Evolutionary conservation across 2,888 invertebrate species (phyloP), one percentile per base, ranked within the genome.

Genomic region (Syritta pipiens): DNA sequence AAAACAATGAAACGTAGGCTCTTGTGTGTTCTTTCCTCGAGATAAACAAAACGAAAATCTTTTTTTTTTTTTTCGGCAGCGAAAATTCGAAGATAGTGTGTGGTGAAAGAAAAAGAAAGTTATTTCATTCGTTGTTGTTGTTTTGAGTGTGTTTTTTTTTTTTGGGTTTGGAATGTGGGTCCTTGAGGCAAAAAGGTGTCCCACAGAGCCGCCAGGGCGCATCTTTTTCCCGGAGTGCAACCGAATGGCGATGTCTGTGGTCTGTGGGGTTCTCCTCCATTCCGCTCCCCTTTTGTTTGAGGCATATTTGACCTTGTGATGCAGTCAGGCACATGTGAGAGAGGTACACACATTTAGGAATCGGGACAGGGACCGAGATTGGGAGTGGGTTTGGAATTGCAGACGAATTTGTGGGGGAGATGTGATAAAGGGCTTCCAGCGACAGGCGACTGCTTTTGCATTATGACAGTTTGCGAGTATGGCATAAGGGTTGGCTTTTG

Each of bases 51-150:
- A 55, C 62, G 19, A 69, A 76, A 63, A 57, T 49, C 65, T 46
- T 9, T 44, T 65, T 28, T n/a, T n/a, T n/a, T n/a, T n/a, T n/a
- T n/a, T n/a, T n/a, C n/a, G n/a, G n/a, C 40, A 63, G 53, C 24
- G 53, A 62, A 62, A 55, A 57, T 44, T 59, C 40, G 17, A 60
- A 71, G 60, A 53, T 77, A 77, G 44, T n/a, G n/a, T n/a, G n/a
- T 77, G 49, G 30, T 59, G 40, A 67, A 77, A 71, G 65, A 71
- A 77, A 71, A 77, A 65, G 71, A 77, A 77, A 65, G 65, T 77
- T 74, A 44, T n/a, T n/a, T n/a, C n/a, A n/a, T n/a, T n/a, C n/a
- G n/a, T n/a, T n/a, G n/a, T n/a, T 65, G 44, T 46, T 46, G 10
- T 19, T 2, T 46, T 46, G 5, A 5, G 46, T 48, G 12, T 24